Percentiles rank a stretch among this genome's conserved stretches.
phyloP scores from a whole-genome alignment of 1,140 invertebrate species.

The Zaprionus ornatus region DNA sequence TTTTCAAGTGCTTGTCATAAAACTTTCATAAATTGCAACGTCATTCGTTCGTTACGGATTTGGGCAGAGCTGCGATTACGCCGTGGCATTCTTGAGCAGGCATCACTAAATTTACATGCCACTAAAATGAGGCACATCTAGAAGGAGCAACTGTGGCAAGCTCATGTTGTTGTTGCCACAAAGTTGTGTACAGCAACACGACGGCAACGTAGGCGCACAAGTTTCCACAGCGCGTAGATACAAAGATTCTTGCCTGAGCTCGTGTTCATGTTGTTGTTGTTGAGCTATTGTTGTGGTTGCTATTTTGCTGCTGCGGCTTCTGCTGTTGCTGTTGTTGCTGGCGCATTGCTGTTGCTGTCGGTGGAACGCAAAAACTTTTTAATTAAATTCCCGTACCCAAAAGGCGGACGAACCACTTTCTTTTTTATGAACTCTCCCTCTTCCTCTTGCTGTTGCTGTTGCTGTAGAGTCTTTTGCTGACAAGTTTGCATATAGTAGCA shows the following conservation, averaged over 20 bases:
- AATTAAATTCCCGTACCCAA: conserved; percentile 68
- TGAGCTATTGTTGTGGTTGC: conserved; percentile 24
- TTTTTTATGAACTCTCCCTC: conserved; percentile 38
- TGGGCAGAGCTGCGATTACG: conserved; percentile 35
- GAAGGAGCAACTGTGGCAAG: conserved; percentile 21
- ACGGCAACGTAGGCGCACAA: conserved; percentile 19
- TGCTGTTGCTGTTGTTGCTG: conserved; percentile 8
- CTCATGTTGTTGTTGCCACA: conserved; percentile 42
- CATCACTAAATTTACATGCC: conserved; percentile 64
- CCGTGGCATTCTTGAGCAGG: conserved; percentile 35
- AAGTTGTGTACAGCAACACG: conserved; percentile 29
- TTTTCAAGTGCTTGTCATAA: conserved; percentile 37
- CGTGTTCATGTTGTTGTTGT: conserved; percentile 11
- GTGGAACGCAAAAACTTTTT: conserved; percentile 69
- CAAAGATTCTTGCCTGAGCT: conserved; percentile 3
- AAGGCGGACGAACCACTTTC: conserved; percentile 36
- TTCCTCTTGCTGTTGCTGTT: too few species aligned
- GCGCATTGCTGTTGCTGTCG: conserved; percentile 11
- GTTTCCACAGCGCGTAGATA: conserved; percentile 21
- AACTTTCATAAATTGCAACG: conserved; percentile 62
- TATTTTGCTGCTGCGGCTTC: conserved; percentile 18
- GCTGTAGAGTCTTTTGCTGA: conserved; percentile 41
- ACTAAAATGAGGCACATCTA: conserved; percentile 52
- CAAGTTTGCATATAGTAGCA: conserved; percentile 58
- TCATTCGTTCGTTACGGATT: conserved; percentile 54